Conservation (phyloP, 2,113 vertebrate species). For the Ceratotherium simum region DNA sequence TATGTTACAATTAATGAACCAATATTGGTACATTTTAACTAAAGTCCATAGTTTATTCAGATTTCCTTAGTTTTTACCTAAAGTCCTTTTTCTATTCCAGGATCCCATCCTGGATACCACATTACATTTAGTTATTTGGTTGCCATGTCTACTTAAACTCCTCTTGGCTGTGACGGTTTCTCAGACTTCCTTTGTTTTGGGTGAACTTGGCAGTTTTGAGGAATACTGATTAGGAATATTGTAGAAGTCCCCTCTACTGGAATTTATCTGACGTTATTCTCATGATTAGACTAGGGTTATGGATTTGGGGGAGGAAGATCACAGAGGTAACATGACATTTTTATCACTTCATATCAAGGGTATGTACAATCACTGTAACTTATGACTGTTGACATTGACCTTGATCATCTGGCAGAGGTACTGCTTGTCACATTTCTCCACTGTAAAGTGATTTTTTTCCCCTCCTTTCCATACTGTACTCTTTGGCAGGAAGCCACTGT, state of each 20-base stretch:
- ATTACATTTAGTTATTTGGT: background rate
- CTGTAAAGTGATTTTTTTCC: background rate
- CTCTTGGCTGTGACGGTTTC: background rate
- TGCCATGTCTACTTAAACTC: background rate
- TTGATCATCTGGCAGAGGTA: background rate
- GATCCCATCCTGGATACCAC: background rate
- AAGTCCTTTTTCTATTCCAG: background rate
- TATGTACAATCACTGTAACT: background rate
- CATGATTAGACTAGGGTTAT: background rate
- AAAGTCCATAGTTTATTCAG: background rate
- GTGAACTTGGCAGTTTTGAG: background rate
- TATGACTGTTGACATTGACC: background rate
- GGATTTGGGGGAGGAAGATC: background rate
- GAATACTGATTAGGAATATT: background rate
- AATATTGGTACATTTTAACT: background rate
- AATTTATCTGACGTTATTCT: background rate
- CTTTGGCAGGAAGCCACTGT: background rate
- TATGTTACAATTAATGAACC: background rate
- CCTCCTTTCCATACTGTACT: background rate
- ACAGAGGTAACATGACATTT: background rate
- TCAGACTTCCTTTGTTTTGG: too few species aligned
- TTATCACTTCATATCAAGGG: background rate
- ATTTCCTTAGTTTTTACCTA: conserved; percentile 9
- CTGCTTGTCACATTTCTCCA: background rate
- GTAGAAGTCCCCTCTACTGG: background rate